Evolutionary conservation across 2,797 vertebrate species (phyloP).

Genomic region (Leptatherina wallacei): DNA sequence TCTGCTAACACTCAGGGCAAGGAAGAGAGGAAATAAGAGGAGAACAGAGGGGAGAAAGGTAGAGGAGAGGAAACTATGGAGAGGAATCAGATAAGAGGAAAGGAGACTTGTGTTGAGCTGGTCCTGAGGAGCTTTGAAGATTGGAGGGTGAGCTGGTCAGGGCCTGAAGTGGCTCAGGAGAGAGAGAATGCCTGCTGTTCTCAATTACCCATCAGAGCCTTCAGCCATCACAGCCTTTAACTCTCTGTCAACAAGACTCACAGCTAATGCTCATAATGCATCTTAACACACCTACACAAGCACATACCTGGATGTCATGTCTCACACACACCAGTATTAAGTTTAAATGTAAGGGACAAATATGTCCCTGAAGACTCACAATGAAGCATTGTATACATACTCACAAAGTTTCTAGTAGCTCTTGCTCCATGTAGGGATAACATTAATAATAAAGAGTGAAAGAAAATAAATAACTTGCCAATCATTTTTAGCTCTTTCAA

Average conservation of each 20-base stretch:
- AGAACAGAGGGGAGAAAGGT: too few species aligned
- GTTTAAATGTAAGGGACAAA: slow-evolving; percentile 65
- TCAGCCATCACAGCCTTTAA: slow-evolving; percentile 71
- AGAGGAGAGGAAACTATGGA: background rate
- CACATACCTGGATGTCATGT: slow-evolving; percentile 31
- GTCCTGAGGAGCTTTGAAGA: slow-evolving; percentile 68
- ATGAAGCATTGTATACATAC: slow-evolving; percentile 28
- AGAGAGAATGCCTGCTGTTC: slow-evolving; percentile 76
- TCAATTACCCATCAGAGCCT: slow-evolving; percentile 79
- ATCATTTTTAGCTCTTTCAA: slow-evolving; percentile 70
- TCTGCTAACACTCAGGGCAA: slow-evolving; percentile 26
- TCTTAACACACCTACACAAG: slow-evolving; percentile 44
- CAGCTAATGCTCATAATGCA: slow-evolving; percentile 40
- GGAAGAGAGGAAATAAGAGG: background rate
- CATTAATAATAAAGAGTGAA: slow-evolving; percentile 63
- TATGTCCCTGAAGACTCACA: slow-evolving; percentile 51
- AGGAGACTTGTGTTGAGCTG: slow-evolving; percentile 10
- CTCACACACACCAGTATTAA: slow-evolving; percentile 54
- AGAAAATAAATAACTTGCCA: slow-evolving; percentile 67
- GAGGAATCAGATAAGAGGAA: background rate
- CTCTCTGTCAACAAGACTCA: slow-evolving; percentile 65
- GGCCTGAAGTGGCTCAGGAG: slow-evolving; percentile 67
- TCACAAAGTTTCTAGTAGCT: slow-evolving; percentile 39
- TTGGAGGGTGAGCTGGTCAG: slow-evolving; percentile 65
- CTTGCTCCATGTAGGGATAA: slow-evolving; percentile 50